Base-by-base conservation (phyloP, 2,888 invertebrate genomes). In the Pecten maximus region DNA sequence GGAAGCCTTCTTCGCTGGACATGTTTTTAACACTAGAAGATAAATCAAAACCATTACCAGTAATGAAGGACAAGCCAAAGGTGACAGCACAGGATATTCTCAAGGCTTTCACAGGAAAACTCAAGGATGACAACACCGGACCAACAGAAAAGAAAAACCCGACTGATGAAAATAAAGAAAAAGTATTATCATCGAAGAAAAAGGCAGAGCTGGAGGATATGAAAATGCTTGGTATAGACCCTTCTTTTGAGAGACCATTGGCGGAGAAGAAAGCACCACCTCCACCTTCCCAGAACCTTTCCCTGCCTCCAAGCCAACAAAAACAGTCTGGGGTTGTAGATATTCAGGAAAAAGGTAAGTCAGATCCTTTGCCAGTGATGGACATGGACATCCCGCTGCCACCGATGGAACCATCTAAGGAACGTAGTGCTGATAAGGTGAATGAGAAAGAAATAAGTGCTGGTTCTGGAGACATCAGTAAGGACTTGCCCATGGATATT, bases 201-300 rank as follows among this genome's bases (percentile, higher is more conserved):
- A 35, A 48, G 16, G 90, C 90, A 40, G 93, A 91, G 88, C 90
- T 92, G 10, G 89, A 93, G 44, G 95, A 94, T 19, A 91, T 94
- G 92, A 93, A 92, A 89, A 91, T 94, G 88, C 88, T 94, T 74
- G 94, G 93, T 12, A 94, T 94, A 74, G 94, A 94, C 50, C 92
- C 93, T 28, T 89, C 89, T 19, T 90, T 92, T 16, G 89, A 87
- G 54, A 54, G 39, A 48, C 93, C 92, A 39, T 44, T 94, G 4
- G 93, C 91, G 74, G 91, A 90, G 12, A 91, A 92, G n/a, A 92
- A 92, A 86, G 93, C 93, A 39, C 94, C 94, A 40, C 95, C 95
- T 44, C 94, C 94, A 89, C 88, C 92, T 40, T 74, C 90, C 16
- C 90, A 90, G 48, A 90, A 90, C n/a, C 39, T 90, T 39, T 90